phyloP scores from a whole-genome alignment of 23 tunicate species.

The Aplidium turbinatum region DNA sequence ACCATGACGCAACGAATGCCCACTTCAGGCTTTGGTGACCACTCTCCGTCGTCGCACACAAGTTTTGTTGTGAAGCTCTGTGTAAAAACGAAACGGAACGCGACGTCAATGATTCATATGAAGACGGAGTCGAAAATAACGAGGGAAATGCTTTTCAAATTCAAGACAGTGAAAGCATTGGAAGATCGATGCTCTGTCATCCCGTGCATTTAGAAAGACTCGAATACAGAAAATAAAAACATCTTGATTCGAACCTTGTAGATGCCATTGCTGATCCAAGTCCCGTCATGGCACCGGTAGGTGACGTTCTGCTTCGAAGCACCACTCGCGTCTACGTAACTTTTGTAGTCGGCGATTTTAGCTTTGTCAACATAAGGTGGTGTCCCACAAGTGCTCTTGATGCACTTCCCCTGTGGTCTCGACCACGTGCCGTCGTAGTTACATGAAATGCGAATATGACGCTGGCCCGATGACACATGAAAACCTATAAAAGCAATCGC shows the following conservation, averaged over 20 bases:
- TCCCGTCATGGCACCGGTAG: slow-evolving; percentile 44
- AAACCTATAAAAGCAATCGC: slow-evolving; percentile 44
- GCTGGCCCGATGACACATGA: slow-evolving; percentile 18
- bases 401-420: slow-evolving; percentile 10
- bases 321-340: slow-evolving; percentile 7
- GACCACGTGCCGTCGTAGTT: slow-evolving; percentile 36
- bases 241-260: slow-evolving; percentile 47
- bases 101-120: too few relatives aligned
- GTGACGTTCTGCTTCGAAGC: slow-evolving; percentile 27
- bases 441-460: slow-evolving; percentile 28
- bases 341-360: slow-evolving; percentile 13
- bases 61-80: slow-evolving; percentile 9
- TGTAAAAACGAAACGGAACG: background rate
- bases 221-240: too few relatives aligned
- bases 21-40: slow-evolving; percentile 42
- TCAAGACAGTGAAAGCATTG: too few relatives aligned
- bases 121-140: too few relatives aligned
- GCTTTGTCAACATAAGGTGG: slow-evolving; percentile 44
- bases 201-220: too few relatives aligned
- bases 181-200: too few relatives aligned
- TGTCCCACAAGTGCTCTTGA: slow-evolving; percentile 22
- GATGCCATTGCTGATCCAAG: slow-evolving; percentile 69
- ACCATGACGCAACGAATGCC: slow-evolving; percentile 45
- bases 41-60: slow-evolving; percentile 44
- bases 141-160: too few relatives aligned